Conservation (phyloP, 2,888 invertebrate genomes). For the Agonopterix subpropinquella region DNA sequence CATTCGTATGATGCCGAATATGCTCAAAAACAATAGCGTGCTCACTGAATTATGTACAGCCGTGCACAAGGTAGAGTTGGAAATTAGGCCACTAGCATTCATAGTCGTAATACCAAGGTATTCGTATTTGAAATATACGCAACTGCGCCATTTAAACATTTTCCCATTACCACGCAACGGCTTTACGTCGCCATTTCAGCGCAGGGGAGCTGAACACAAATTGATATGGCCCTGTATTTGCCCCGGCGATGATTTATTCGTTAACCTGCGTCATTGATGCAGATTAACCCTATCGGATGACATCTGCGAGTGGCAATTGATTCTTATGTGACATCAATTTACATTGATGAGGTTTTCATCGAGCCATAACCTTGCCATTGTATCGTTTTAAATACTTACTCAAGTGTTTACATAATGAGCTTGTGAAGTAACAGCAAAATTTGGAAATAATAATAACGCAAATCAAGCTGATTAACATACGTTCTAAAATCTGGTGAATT, state of each 20-base stretch:
- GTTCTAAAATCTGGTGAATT: too few species aligned
- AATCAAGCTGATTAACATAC: too few species aligned
- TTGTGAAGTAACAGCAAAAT: background rate
- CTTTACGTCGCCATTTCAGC: background rate
- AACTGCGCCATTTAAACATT: background rate
- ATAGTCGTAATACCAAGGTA: too few species aligned
- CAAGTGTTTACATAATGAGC: background rate
- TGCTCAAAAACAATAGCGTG: too few species aligned
- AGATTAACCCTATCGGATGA: conserved; percentile 51
- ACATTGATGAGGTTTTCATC: too few species aligned
- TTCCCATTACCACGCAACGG: background rate
- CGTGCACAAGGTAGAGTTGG: background rate
- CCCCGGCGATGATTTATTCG: conserved; percentile 61
- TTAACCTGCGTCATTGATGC: conserved; percentile 62
- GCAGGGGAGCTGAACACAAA: conserved; percentile 23
- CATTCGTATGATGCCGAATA: too few species aligned
- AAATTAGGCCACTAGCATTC: too few species aligned
- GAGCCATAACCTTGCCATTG: too few species aligned
- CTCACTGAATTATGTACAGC: background rate
- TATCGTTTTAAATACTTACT: too few species aligned
- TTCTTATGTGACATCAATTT: conserved; percentile 18
- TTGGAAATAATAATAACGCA: too few species aligned
- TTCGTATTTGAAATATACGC: background rate
- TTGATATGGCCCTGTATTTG: conserved; percentile 61
- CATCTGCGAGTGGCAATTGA: conserved; percentile 35